Base-by-base conservation (phyloP, 2,797 vertebrate genomes). In the Furcifer pardalis region DNA sequence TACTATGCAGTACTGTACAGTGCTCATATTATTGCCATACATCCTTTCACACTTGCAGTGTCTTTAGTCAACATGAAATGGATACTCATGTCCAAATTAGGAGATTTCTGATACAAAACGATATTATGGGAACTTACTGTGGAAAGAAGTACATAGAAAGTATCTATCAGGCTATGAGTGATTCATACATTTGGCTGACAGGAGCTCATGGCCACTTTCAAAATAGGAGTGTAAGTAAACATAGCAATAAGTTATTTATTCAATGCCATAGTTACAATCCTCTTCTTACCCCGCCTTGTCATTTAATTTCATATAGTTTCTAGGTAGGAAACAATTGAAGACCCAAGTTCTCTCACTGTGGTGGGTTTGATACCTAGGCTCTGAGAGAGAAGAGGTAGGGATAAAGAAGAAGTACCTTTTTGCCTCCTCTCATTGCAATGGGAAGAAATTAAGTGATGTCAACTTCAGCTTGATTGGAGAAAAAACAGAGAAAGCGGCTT, bases 181-280 rank as follows among this genome's bases (percentile, higher is more conserved):
- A 93, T 91, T 94, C 87, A 85, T 90, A 89, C 88, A 91, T 90
- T 92, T 83, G 92, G 76, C 93, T 95, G 90, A 92, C 92, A 93
- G 88, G 42, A 89, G 37, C 90, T 95, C 90, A 92, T 79, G 86
- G 88, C 91, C 72, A 90, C 79, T 88, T 90, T 91, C 90, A 90
- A 77, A 88, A 87, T 88, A 92, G 81, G 88, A 91, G 71, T 77
- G 89, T 90, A 91, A 60, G 88, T 84, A 91, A 94, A 94, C 62
- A 89, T 60, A 19, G 62, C 75, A 91, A 89, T 90, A 91, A 94
- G 92, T 90, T 89, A 86, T 87, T 90, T 89, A 86, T 87, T 91
- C 44, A 86, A 91, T 94, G 82, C 72, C 77, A 80, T 78, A 84
- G 46, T 83, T 37, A 59, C 68, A 82, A 56, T 46, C 89, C 46